phyloP scores from a whole-genome alignment of 2,888 invertebrate species.

The Meloe dianella region DNA sequence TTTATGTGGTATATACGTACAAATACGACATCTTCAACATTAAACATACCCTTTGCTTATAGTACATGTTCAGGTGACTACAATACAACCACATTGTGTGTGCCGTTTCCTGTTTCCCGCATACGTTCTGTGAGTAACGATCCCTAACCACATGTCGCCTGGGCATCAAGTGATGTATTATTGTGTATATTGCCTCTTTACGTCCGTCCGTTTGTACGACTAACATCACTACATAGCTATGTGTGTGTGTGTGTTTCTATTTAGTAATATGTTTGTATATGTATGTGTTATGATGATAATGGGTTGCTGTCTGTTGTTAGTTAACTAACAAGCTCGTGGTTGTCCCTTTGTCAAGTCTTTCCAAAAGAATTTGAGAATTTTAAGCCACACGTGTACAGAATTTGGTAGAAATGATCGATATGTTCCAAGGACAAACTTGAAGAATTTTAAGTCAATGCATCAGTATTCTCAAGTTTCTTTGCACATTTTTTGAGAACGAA shows the following conservation, averaged over 20 bases:
- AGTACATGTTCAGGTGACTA: slow-evolving; percentile 37
- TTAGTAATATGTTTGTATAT: neutral
- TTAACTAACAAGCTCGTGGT: slow-evolving; percentile 32
- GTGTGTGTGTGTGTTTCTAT: neutral
- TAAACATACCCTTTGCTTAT: neutral
- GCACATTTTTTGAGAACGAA: too few relatives aligned
- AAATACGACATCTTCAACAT: neutral
- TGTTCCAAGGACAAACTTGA: too few relatives aligned
- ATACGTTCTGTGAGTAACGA: slow-evolving; percentile 36
- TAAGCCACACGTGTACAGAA: neutral
- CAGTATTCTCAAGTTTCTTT: too few relatives aligned
- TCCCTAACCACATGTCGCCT: slow-evolving; percentile 34
- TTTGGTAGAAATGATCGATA: neutral
- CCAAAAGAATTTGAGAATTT: neutral
- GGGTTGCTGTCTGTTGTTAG: slow-evolving; percentile 29
- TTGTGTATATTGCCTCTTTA: slow-evolving; percentile 35
- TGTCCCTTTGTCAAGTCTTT: slow-evolving; percentile 3
- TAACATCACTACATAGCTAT: slow-evolving; percentile 19
- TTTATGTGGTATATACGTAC: neutral
- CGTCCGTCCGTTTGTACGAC: slow-evolving; percentile 30
- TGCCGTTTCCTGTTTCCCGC: slow-evolving; percentile 33
- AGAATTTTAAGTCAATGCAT: too few relatives aligned
- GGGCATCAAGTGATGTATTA: slow-evolving; percentile 37
- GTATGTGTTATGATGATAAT: slow-evolving; percentile 32
- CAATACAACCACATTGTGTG: slow-evolving; percentile 32